Evolutionary conservation across 2,113 vertebrate genomes (phyloP), one percentile per base, ranked within the genome.

Genomic region (Motacilla alba): DNA sequence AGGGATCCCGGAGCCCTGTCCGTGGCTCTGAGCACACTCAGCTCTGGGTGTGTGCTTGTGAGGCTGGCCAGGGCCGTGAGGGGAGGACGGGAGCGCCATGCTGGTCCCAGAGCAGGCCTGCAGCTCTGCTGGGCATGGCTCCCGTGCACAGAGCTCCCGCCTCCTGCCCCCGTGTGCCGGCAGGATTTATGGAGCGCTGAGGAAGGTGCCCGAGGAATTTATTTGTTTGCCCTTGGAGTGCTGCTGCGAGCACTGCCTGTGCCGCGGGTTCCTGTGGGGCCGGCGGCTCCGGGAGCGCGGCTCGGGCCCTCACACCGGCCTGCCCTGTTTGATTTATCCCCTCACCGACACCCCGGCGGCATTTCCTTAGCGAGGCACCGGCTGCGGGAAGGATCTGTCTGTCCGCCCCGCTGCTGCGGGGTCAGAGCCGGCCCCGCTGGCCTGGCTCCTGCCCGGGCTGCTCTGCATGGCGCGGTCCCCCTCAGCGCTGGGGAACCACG

Each of bases 221-320:
- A 28, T 39, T 22, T 10, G 43, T 76, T 53, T 70, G n/a, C 76
- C 39, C 76, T 69, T 1, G 7, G 3, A 9, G 55, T 6, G 70
- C 76, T 50, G 46, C 60, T 41, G 26, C 10, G 0, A 15, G 74
- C 66, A 26, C 82, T 52, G 3, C 1, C 49, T 13, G 68, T 62
- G 86, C 85, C 1, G 0, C 13, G 81, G 53, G 15, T 28, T 8
- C 13, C 2, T 26, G 21, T 31, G 0, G 23, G 27, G 20, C 50
- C 27, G 15, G 50, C 9, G 10, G 27, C 20, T 23, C 7, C 0
- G 13, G 44, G 14, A 3, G 4, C 9, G 1, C 2, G 13, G 53
- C 79, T 72, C 1, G 0, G 31, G 31, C 11, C 6, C 64, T 44
- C 35, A 2, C 5, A 9, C 3, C 49, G 1, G n/a, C 7, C 10